Percentiles rank a stretch among this genome's conserved stretches.
These are phyloP conservation scores for Eupsittula cactorum DNA, from an alignment of 2,113 vertebrate genomes.

Conservation along the genomic window DNA sequence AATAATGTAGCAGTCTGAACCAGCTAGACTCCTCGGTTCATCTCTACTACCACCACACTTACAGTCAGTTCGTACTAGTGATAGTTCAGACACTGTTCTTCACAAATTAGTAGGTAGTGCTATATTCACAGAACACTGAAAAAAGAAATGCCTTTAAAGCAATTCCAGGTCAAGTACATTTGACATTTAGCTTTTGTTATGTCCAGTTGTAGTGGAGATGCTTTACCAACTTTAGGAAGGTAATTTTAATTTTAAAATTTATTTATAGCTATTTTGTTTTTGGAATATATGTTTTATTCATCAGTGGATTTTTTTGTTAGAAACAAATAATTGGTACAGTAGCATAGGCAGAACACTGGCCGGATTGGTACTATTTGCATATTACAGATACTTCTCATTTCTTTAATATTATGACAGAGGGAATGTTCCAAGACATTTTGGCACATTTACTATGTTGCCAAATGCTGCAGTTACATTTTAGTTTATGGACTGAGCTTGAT, in stretches of 20 bases:
- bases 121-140: neutral
- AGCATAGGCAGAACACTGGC: slow-evolving; percentile 41
- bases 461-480: slow-evolving; percentile 49
- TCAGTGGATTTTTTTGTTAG: slow-evolving; percentile 53
- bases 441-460: slow-evolving; percentile 6
- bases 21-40: neutral
- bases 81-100: neutral
- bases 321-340: slow-evolving; percentile 44
- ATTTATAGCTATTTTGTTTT: slow-evolving; percentile 40
- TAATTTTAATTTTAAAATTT: slow-evolving; percentile 6
- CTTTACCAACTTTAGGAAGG: neutral
- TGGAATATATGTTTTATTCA: slow-evolving; percentile 29
- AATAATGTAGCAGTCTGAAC: neutral
- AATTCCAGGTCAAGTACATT: neutral
- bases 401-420: slow-evolving; percentile 41
- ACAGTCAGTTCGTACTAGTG: neutral
- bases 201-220: neutral
- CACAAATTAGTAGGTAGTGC: neutral
- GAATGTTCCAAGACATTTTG: slow-evolving; percentile 41
- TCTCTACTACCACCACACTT: neutral
- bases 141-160: neutral
- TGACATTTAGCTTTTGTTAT: neutral
- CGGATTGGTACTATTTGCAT: slow-evolving; percentile 19
- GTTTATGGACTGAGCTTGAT: slow-evolving; percentile 11
- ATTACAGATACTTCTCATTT: slow-evolving; percentile 32